phyloP scores from a whole-genome alignment of 2,888 invertebrate genomes.

The Timema cristinae region DNA sequence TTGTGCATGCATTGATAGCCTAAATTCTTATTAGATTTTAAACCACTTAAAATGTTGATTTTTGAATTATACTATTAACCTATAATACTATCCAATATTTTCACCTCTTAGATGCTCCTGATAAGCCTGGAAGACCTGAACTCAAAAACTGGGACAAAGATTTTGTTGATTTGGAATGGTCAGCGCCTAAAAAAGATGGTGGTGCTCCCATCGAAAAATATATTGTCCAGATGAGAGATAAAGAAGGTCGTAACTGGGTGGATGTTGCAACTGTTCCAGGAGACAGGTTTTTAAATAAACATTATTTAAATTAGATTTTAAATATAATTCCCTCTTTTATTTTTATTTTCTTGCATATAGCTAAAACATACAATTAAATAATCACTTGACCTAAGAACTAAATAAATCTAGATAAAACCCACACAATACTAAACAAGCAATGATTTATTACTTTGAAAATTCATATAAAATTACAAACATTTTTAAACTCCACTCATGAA shows the following conservation, averaged over 20 bases:
- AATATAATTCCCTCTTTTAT: not conserved
- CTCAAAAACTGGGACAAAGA: constrained; percentile 94
- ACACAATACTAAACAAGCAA: not conserved
- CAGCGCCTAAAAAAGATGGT: constrained; percentile 84
- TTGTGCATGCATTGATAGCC: too few species aligned
- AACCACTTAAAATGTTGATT: too few species aligned
- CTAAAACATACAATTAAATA: not conserved
- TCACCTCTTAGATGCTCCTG: constrained; percentile 69
- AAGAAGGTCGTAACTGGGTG: constrained; percentile 79
- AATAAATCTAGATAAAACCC: not conserved
- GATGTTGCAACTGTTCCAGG: constrained; percentile 77
- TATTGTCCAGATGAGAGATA: constrained; percentile 89
- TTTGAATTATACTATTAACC: too few species aligned
- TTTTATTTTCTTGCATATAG: not conserved
- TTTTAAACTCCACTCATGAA: too few species aligned
- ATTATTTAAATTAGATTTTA: too few species aligned
- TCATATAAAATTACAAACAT: not conserved
- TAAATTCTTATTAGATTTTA: too few species aligned
- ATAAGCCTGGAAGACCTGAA: constrained; percentile 86
- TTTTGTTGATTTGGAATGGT: constrained; percentile 93
- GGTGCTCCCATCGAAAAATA: constrained; percentile 97
- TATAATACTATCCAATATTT: too few species aligned
- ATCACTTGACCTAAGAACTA: not conserved
- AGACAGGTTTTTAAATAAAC: constrained; percentile 44
- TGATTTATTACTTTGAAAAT: not conserved